These are phyloP conservation scores for Synanthedon vespiformis DNA, from an alignment of 2,888 invertebrate genomes.

Conservation along the genomic window DNA sequence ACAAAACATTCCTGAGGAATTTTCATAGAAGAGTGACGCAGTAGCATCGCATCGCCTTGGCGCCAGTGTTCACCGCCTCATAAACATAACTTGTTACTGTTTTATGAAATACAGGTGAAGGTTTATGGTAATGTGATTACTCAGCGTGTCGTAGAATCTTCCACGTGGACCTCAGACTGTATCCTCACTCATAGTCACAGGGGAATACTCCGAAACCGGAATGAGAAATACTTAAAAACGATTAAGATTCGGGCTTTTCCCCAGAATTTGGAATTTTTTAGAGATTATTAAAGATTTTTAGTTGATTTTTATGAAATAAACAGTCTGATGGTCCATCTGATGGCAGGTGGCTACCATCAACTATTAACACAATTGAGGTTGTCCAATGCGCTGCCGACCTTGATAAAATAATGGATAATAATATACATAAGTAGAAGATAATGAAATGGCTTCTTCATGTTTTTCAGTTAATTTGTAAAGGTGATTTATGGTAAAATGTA, in stretches of 20 bases:
- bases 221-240: not conserved
- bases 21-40: slow-evolving; percentile 17
- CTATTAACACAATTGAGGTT: no score
- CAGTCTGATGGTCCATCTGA: no score
- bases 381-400: no score
- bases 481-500: no score
- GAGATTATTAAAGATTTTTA: no score
- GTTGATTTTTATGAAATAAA: no score
- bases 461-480: no score
- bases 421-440: no score
- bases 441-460: no score
- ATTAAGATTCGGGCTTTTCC: not conserved
- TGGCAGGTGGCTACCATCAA: no score
- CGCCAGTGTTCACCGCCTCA: slow-evolving; percentile 6
- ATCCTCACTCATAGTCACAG: not conserved
- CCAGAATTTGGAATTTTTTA: no score
- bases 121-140: slow-evolving; percentile 8
- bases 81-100: slow-evolving; percentile 17
- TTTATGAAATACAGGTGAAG: slow-evolving; percentile 14
- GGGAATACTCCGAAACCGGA: not conserved
- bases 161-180: not conserved
- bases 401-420: no score
- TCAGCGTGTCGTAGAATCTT: not conserved
- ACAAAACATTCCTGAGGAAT: slow-evolving; percentile 31
- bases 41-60: slow-evolving; percentile 5